Conservation (phyloP, 1,140 invertebrate genomes). For the Aphelenchoides fujianensis region DNA sequence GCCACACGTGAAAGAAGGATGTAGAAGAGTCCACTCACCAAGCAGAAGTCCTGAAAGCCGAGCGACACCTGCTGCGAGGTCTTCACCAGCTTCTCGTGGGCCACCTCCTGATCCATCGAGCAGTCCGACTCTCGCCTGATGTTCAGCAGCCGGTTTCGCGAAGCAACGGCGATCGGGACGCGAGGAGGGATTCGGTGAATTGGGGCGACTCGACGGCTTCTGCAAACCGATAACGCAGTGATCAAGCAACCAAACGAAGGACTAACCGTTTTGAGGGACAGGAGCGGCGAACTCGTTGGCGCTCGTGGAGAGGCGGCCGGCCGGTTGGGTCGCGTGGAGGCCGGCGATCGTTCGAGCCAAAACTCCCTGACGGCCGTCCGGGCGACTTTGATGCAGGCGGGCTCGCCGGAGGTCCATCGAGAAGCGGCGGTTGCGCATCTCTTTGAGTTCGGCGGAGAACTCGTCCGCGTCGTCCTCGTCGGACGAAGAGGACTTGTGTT, state of each 20-base stretch:
- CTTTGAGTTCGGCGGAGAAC: constrained; percentile 1
- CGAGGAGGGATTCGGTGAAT: constrained; percentile 31
- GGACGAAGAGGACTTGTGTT: not conserved
- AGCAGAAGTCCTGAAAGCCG: constrained; percentile 49
- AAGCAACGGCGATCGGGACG: constrained; percentile 13
- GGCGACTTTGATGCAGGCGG: not conserved
- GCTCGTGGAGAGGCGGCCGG: not conserved
- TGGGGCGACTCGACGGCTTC: constrained; percentile 41
- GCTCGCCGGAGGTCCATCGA: not conserved
- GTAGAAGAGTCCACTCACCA: constrained; percentile 27
- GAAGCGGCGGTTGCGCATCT: constrained; percentile 1
- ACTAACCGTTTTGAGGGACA: not conserved
- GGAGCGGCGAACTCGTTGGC: not conserved
- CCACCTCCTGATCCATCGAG: constrained; percentile 40
- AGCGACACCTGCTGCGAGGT: constrained; percentile 47
- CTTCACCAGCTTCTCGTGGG: constrained; percentile 47
- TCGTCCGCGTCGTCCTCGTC: not conserved
- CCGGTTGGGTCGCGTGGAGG: not conserved
- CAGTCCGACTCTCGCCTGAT: constrained; percentile 52
- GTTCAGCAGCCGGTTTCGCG: constrained; percentile 34
- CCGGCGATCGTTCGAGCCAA: not conserved
- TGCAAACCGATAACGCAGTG: not conserved
- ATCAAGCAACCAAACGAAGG: not conserved
- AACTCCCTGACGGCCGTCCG: not conserved
- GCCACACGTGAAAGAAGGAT: not conserved